Evolutionary conservation across 64 coral and sea anemone species (phyloP), one percentile per base, ranked within the genome.

Genomic region (Anthopleura sola): DNA sequence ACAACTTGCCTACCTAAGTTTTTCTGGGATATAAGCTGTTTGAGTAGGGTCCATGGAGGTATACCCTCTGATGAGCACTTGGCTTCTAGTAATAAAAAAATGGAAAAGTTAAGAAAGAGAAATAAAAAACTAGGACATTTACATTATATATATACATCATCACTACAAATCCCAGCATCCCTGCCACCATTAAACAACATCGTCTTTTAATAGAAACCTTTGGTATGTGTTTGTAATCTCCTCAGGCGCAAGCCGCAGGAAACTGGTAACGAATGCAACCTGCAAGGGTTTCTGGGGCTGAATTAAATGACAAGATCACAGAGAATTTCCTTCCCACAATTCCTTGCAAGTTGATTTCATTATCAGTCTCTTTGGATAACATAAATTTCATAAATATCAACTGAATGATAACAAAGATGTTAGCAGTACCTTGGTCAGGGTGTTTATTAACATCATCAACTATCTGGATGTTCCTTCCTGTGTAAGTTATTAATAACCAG

Each of bases 401-500:
- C 54, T 56, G 20, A 56, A 19, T 16, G 23, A 23, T 62, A 7
- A 7, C n/a, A 23, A 9, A 62, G 5, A 5, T 26, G 7, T 24
- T 23, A 7, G n/a, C n/a, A 26, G 29, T 71, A 71, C 66, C 66
- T 71, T 71, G 10, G 13, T 71, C 29, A 32, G 7, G 66, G 14
- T 71, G 31, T 33, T 71, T 53, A 34, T 29, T 71, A 16, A 28
- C 14, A 34, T 71, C 29, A 0, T 31, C 10, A 15, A 28, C 66
- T 23, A 94, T 89, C 56, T 83, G 54, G 32, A 98, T 89, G 81
- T 98, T 93, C 64, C 88, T 74, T 36, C 89, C 95, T 37, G 95
- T 85, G 51, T 91, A 98, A n/a, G 90, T 86, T 91, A 98, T 93
- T 12, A 85, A 87, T 37, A 86, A 47, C 88, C 95, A 93, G 37